Conservation (phyloP, 2,888 invertebrate species). For the Apamea crenata region DNA sequence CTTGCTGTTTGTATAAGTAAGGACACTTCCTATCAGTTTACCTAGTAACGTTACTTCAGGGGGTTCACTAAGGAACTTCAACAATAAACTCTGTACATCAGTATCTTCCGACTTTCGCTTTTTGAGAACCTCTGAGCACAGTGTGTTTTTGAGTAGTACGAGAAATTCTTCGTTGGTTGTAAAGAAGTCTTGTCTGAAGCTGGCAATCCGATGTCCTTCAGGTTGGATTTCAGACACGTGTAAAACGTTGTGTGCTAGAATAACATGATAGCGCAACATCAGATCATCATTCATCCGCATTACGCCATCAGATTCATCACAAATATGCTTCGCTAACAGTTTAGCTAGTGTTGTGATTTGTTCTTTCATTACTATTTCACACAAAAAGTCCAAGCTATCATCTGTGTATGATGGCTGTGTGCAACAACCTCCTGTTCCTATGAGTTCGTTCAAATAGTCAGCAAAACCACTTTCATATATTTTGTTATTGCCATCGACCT, state of each 20-base stretch:
- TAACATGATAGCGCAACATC: slow-evolving; percentile 51
- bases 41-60: slow-evolving; percentile 21
- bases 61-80: slow-evolving; percentile 17
- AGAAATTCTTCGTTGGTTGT: slow-evolving; percentile 35
- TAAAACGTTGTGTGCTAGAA: slow-evolving; percentile 46
- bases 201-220: slow-evolving; percentile 38
- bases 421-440: slow-evolving; percentile 47
- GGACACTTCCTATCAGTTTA: slow-evolving; percentile 24
- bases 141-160: slow-evolving; percentile 31
- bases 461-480: slow-evolving; percentile 1
- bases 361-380: slow-evolving; percentile 43
- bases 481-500: slow-evolving; percentile 30
- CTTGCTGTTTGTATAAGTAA: slow-evolving; percentile 30
- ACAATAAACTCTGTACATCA: slow-evolving; percentile 4
- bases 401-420: slow-evolving; percentile 28
- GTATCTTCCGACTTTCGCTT: not conserved
- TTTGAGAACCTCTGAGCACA: slow-evolving; percentile 44
- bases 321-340: slow-evolving; percentile 39
- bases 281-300: slow-evolving; percentile 51
- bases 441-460: slow-evolving; percentile 32
- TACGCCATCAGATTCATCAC: slow-evolving; percentile 5
- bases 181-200: slow-evolving; percentile 55
- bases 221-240: slow-evolving; percentile 44
- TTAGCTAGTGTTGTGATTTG: slow-evolving; percentile 41
- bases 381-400: slow-evolving; percentile 39